phyloP scores from a whole-genome alignment of 2,113 vertebrate species.

The Melierax canorus region DNA sequence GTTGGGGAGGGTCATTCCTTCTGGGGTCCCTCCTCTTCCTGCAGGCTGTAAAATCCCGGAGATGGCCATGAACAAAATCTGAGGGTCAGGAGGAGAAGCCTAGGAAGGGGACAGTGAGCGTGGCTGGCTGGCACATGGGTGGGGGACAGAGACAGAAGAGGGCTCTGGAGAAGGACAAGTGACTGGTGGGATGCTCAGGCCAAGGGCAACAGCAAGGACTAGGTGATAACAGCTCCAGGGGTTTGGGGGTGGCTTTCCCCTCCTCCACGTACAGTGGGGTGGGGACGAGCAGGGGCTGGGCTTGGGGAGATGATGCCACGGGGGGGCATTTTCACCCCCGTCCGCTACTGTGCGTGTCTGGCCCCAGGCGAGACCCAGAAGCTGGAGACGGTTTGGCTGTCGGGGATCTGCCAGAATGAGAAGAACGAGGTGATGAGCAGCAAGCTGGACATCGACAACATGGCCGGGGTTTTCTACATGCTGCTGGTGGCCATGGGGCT shows the following conservation, averaged over 20 bases:
- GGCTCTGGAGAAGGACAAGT: neutral
- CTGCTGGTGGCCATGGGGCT: slow-evolving; percentile 97
- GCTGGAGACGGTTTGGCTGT: slow-evolving; percentile 96
- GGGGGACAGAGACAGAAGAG: neutral
- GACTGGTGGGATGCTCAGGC: neutral
- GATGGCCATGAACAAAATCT: neutral
- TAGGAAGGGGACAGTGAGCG: neutral
- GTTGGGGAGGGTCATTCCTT: neutral
- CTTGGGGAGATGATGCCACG: neutral
- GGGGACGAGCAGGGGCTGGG: neutral
- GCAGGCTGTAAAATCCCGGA: neutral
- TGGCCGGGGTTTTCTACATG: slow-evolving; percentile 99
- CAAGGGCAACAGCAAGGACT: neutral
- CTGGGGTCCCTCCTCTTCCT: neutral
- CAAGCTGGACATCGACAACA: slow-evolving; percentile 98
- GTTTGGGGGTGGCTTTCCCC: neutral
- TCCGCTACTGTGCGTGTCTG: fast-evolving
- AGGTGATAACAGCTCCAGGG: neutral
- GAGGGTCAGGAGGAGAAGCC: neutral
- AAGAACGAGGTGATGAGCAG: slow-evolving; percentile 99
- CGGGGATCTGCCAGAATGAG: slow-evolving; percentile 96
- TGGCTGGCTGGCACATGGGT: neutral
- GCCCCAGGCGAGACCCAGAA: slow-evolving; percentile 91
- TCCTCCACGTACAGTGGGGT: neutral
- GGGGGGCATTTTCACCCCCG: neutral